A percentile compares a stretch with the other conserved stretches of the same genome.
phyloP scores from a whole-genome alignment of 2,113 vertebrate genomes.

The Corydoras sp. region DNA sequence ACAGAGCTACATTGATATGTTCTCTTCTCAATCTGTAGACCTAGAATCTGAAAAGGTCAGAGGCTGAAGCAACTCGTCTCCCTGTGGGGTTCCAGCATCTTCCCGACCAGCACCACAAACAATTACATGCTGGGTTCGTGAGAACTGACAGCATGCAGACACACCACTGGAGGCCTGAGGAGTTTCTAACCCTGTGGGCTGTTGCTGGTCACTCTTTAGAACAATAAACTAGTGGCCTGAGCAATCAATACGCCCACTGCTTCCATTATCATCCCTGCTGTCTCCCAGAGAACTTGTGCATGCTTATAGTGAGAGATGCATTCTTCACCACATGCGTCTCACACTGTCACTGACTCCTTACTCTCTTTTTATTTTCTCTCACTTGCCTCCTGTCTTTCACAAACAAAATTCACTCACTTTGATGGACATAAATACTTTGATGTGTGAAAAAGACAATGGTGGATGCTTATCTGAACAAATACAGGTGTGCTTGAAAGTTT shows the following conservation, averaged over 20 bases:
- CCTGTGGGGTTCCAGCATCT: slow-evolving; percentile 62
- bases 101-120: slow-evolving; percentile 68
- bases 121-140: slow-evolving; percentile 70
- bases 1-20: slow-evolving; percentile 64
- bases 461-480: too few relatives aligned
- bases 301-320: slow-evolving; percentile 34
- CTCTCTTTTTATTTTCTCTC: not conserved
- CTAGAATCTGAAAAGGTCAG: slow-evolving; percentile 62
- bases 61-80: slow-evolving; percentile 60
- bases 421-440: too few relatives aligned
- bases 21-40: slow-evolving; percentile 65
- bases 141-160: slow-evolving; percentile 43
- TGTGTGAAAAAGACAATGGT: too few relatives aligned
- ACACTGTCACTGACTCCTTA: slow-evolving; percentile 16
- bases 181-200: slow-evolving; percentile 59
- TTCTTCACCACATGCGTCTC: slow-evolving; percentile 37
- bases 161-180: slow-evolving; percentile 55
- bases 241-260: slow-evolving; percentile 67
- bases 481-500: too few relatives aligned
- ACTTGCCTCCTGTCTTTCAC: too few relatives aligned
- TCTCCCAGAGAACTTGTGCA: slow-evolving; percentile 15
- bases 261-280: slow-evolving; percentile 55
- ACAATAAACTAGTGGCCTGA: slow-evolving; percentile 70
- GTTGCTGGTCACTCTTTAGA: slow-evolving; percentile 70
- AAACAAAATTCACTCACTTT: not conserved